Base-by-base conservation (phyloP, 1,140 invertebrate species). In the Scaptomyza montana region DNA sequence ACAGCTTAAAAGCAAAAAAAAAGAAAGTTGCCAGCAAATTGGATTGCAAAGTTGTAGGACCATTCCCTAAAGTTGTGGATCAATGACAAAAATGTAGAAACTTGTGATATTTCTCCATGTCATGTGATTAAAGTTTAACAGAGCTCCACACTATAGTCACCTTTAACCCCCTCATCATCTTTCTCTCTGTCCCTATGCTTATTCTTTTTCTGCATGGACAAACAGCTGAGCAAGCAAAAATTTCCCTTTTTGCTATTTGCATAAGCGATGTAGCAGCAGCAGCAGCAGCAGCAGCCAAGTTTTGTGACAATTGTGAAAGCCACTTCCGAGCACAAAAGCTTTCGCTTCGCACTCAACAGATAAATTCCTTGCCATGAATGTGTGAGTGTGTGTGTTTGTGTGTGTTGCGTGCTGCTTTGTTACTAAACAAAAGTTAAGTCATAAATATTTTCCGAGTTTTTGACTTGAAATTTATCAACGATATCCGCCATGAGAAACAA, bases 391-490 rank as follows among this genome's bases (percentile, higher is more conserved):
- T 46, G 46, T 61, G 10, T 13, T 25, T 25, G 50, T 50, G 49
- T 64, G 12, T 57, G n/a, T 45, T 45, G 51, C 67, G 61, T 71
- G 74, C 76, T 79, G 79, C 84, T 79, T 68, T 89, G 84, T 89
- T 84, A 69, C 79, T 89, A 84, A 89, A 84, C 85, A 89, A 89
- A 89, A 89, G 84, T 89, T 89, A 89, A 85, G 84, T 85, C 84
- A 89, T 89, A 89, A 89, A 89, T 89, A 89, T 89, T 89, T 89
- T 89, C 84, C 77, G 79, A 89, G 73, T 89, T 89, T 84, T 82
- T 80, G 84, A 89, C 84, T 89, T 80, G 68, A 89, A 89, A 89
- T 89, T 89, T 89, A 89, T 89, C 84, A 89, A 89, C 85, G 84
- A 89, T 89, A 89, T 89, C 84, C 84, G 77, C 62, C 64, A 74